Conservation (phyloP, 2,113 vertebrate genomes). For the Fregata magnificens region DNA sequence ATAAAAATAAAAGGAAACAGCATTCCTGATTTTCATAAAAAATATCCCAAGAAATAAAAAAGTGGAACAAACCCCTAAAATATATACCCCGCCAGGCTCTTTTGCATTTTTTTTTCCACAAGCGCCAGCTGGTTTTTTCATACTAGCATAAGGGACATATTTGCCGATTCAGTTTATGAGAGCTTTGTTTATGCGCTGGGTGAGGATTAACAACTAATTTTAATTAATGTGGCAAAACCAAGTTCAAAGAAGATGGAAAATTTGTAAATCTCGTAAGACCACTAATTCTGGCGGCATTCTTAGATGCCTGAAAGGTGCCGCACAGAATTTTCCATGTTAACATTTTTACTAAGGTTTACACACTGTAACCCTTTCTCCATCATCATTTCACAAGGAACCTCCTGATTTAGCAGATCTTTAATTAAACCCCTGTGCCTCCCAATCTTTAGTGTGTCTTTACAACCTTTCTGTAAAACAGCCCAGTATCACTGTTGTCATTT, state of each 20-base stretch:
- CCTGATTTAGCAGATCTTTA: not conserved
- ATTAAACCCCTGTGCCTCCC: not conserved
- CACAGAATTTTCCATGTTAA: not conserved
- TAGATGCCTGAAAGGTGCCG: not conserved
- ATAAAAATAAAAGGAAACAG: not conserved
- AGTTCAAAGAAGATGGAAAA: conserved; percentile 15
- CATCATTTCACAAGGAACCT: not conserved
- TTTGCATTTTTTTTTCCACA: not conserved
- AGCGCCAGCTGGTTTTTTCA: not conserved
- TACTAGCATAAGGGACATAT: not conserved
- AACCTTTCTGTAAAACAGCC: not conserved
- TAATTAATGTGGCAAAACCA: conserved; percentile 29
- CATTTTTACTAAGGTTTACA: not conserved
- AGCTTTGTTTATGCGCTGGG: not conserved
- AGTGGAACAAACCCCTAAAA: not conserved
- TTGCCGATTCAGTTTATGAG: not conserved
- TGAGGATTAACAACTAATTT: conserved; percentile 12
- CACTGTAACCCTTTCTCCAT: not conserved
- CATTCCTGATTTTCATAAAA: not conserved
- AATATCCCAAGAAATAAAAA: not conserved
- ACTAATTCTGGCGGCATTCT: not conserved
- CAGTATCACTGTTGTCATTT: not conserved
- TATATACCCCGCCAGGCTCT: not conserved
- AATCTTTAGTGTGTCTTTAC: not conserved
- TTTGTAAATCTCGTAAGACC: not conserved